Evolutionary conservation across 2,888 invertebrate species (phyloP).

Genomic region (Megaustenia siamemsis): DNA sequence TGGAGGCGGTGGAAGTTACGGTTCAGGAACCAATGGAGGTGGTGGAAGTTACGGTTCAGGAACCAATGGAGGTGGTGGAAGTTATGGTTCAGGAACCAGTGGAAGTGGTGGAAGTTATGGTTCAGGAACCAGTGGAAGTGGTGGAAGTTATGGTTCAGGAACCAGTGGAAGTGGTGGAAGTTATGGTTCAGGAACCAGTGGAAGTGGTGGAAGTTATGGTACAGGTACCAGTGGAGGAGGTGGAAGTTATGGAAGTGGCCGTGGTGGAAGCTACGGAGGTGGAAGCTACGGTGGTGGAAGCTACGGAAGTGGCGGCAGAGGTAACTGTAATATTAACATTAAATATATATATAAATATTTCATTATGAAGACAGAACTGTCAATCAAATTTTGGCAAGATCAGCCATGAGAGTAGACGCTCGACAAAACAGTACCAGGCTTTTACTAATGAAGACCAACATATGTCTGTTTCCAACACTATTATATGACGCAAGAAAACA

Average conservation of each 20-base stretch:
- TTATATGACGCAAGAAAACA: too few relatives aligned
- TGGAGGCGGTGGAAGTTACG: neutral
- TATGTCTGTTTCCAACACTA: too few relatives aligned
- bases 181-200: neutral
- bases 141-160: slow-evolving; percentile 24
- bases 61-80: neutral
- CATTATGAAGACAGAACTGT: too few relatives aligned
- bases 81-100: neutral
- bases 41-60: neutral
- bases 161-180: neutral
- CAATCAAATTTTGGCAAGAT: too few relatives aligned
- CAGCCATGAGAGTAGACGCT: too few relatives aligned
- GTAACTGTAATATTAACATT: too few relatives aligned
- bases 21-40: neutral
- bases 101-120: neutral
- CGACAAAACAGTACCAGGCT: too few relatives aligned
- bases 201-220: neutral
- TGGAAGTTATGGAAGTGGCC: too few relatives aligned
- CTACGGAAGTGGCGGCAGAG: neutral
- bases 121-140: neutral
- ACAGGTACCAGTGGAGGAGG: too few relatives aligned
- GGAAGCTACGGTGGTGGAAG: neutral
- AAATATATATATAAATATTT: too few relatives aligned
- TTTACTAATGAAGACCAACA: too few relatives aligned
- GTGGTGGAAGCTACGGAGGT: neutral